A percentile compares a stretch with the other conserved stretches of the same genome.
Evolutionary conservation across 2,113 vertebrate genomes (phyloP).

Genomic region (Progne subis): DNA sequence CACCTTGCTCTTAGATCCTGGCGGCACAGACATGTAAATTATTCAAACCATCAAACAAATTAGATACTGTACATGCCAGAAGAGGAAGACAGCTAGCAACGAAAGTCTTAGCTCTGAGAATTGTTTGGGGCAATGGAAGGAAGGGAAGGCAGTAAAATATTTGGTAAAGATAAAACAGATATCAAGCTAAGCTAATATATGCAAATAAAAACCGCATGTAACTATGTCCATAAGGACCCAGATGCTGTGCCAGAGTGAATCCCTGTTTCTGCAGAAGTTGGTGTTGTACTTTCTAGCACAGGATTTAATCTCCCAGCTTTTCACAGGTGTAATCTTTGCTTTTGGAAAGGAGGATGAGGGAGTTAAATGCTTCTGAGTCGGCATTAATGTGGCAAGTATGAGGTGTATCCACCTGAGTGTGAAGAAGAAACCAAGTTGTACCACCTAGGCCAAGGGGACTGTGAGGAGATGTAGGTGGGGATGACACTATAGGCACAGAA

Average conservation of each 20-base stretch:
- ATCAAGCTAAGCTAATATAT: neutral
- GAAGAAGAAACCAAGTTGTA: neutral
- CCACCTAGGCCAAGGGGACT: neutral
- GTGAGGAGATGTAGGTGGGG: neutral
- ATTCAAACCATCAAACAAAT: constrained; percentile 14
- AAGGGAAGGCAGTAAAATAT: neutral
- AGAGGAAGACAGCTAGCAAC: neutral
- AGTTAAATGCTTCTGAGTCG: neutral
- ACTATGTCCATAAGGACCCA: neutral
- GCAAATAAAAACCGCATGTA: neutral
- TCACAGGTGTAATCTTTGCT: neutral
- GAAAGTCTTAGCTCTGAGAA: neutral
- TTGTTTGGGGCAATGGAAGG: neutral
- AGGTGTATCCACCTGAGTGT: neutral
- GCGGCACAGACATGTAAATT: constrained; percentile 6
- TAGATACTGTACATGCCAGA: neutral
- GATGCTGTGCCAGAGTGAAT: neutral
- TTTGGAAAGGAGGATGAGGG: neutral
- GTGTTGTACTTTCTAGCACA: neutral
- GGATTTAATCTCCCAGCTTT: neutral
- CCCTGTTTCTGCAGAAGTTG: neutral
- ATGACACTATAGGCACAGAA: neutral
- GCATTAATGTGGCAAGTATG: neutral
- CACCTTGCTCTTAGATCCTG: neutral
- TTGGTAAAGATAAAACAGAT: neutral